Evolutionary conservation across 2,888 invertebrate species (phyloP), one percentile per base, ranked within the genome.

Genomic region (Polydesmus complanatus): DNA sequence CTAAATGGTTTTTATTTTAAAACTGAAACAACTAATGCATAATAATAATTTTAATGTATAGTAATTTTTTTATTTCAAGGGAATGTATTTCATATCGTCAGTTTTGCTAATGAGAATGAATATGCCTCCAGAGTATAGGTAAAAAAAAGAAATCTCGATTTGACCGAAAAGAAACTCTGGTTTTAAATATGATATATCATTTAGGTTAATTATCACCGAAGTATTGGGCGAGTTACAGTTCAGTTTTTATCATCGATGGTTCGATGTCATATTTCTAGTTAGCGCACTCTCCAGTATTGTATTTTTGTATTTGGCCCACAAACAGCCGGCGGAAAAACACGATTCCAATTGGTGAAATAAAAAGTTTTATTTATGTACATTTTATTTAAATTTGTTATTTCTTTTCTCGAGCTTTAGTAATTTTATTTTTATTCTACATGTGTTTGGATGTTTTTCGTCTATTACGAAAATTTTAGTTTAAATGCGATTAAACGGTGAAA

Each of bases 181-280:
- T 26, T 56, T 27, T 21, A 47, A 55, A 55, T 11, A 25, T 8
- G 56, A 14, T 60, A 11, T 55, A 51, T 48, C 18, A 69, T 70
- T 23, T 69, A 78, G 97, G 48, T 85, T 85, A 54, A 98, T 98
- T 56, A 86, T 90, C 64, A 87, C 88, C 0, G 82, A 87, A 78
- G 97, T 98, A 0, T 75, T 98, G 21, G 98, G 97, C 1, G 96
- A 96, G 72, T 77, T 98, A 64, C 96, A 98, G 74, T 98, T 98
- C 70, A 95, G 92, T 73, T 98, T 98, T 79, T 98, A 98, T 73
- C 98, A 98, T 73, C 82, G 98, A 63, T 99, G 98, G 98, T 98
- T 99, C 74, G 98, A 98, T 75, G 97, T 98, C 2, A 99, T 98
- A 72, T 98, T 98, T 74, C 78, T 98, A 63, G 88, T 98, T 25